Conservation (phyloP, 2,888 invertebrate genomes). For the Papilio elwesi region DNA sequence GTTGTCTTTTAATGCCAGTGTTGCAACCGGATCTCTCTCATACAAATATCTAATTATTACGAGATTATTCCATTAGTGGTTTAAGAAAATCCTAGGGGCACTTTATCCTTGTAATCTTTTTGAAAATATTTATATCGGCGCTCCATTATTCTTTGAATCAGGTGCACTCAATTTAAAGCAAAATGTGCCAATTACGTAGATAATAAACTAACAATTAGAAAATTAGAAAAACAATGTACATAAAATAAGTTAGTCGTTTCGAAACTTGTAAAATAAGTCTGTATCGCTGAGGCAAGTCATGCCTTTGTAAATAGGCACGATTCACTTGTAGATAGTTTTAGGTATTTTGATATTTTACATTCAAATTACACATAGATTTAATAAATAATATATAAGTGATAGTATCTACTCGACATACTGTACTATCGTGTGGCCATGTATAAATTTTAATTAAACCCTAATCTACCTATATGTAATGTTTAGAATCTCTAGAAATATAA, state of each 20-base stretch:
- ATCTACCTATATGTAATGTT: conserved; percentile 50
- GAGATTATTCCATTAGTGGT: conserved; percentile 83
- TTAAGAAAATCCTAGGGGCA: conserved; percentile 60
- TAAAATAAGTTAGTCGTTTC: conserved; percentile 56
- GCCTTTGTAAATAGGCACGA: conserved; percentile 47
- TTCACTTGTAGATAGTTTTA: conserved; percentile 67
- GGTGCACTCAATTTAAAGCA: conserved; percentile 36
- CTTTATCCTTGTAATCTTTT: conserved; percentile 36
- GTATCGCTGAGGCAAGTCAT: conserved; percentile 41
- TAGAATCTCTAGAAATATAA: conserved; percentile 69
- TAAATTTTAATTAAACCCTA: conserved; percentile 56
- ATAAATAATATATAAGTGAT: conserved; percentile 46
- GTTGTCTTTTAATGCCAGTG: conserved; percentile 54
- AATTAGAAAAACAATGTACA: conserved; percentile 67
- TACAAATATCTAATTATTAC: conserved; percentile 62
- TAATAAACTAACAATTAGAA: conserved; percentile 61
- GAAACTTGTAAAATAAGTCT: conserved; percentile 48
- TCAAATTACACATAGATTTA: conserved; percentile 55
- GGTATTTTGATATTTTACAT: conserved; percentile 53
- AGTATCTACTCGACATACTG: conserved; percentile 54
- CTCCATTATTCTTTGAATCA: conserved; percentile 25
- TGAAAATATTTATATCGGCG: conserved; percentile 35
- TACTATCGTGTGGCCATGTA: conserved; percentile 77
- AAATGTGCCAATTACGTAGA: conserved; percentile 63
- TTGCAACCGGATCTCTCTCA: conserved; percentile 76